Evolutionary conservation across 2,797 vertebrate genomes (phyloP).

Genomic region (Hippoglossus hippoglossus): DNA sequence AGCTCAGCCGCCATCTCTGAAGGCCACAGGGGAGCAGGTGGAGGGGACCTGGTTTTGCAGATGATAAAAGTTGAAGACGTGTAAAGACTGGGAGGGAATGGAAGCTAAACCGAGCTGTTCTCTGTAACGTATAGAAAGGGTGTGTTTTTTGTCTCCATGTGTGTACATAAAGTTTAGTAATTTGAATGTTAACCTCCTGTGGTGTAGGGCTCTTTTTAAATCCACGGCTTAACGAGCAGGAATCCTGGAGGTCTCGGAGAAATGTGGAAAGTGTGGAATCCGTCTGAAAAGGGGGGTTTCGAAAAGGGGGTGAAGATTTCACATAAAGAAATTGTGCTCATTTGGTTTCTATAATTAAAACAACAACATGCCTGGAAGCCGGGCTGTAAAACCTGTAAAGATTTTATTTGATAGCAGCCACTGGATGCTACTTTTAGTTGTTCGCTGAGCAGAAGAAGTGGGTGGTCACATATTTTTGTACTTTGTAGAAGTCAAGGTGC

Average conservation of each 20-base stretch:
- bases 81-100: conserved; percentile 53
- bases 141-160: conserved; percentile 42
- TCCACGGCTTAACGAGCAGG: conserved; percentile 61
- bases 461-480: conserved; percentile 57
- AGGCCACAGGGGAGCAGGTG: conserved; percentile 2
- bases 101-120: conserved; percentile 54
- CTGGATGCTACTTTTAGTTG: conserved; percentile 31
- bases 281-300: conserved; percentile 23
- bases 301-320: conserved; percentile 25
- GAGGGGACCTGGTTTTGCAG: conserved; percentile 19
- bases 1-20: conserved; percentile 90
- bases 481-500: conserved; percentile 21
- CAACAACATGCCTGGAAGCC: conserved; percentile 20
- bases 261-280: conserved; percentile 61
- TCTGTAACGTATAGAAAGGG: conserved; percentile 44
- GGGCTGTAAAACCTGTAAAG: conserved; percentile 37
- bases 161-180: conserved; percentile 63
- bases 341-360: conserved; percentile 71
- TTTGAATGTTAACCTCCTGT: conserved; percentile 67
- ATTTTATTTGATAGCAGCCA: conserved; percentile 33
- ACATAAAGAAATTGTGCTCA: conserved; percentile 39
- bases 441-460: conserved; percentile 30
- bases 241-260: conserved; percentile 41
- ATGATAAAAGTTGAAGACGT: conserved; percentile 5
- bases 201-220: conserved; percentile 66